phyloP scores from a whole-genome alignment of 2,113 vertebrate species.

The Pampusana beccarii region DNA sequence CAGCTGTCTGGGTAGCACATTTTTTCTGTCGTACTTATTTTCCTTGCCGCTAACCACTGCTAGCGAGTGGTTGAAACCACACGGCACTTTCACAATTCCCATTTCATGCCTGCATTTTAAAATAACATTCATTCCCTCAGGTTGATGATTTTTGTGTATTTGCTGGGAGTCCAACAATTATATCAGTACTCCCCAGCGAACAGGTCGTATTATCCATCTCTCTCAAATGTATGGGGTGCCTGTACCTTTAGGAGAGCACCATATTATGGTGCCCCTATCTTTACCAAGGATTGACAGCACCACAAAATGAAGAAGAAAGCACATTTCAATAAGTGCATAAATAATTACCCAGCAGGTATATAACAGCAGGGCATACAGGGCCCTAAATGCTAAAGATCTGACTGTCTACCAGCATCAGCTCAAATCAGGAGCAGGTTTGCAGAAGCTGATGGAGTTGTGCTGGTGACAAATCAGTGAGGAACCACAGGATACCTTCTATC shows the following conservation, averaged over 20 bases:
- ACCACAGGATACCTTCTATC: neutral
- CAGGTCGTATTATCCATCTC: neutral
- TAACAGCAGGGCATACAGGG: neutral
- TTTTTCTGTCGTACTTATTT: neutral
- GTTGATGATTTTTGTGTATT: neutral
- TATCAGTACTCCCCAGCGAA: neutral
- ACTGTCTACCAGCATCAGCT: neutral
- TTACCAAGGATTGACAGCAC: neutral
- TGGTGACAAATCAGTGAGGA: neutral
- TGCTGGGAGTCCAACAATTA: neutral
- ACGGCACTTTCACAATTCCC: neutral
- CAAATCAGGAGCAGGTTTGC: neutral
- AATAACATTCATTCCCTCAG: neutral
- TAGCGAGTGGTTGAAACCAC: neutral
- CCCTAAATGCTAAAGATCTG: neutral
- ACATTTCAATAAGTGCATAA: neutral
- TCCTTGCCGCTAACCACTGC: neutral
- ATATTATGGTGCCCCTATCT: neutral
- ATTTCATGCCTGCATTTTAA: neutral
- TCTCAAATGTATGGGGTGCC: too few relatives aligned
- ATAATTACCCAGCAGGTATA: neutral
- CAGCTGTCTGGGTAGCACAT: neutral
- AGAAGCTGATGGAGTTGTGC: neutral
- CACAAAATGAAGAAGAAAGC: neutral
- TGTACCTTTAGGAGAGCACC: neutral